Evolutionary conservation across 2,888 invertebrate genomes (phyloP).

Genomic region (Sceliomorpha sp.): DNA sequence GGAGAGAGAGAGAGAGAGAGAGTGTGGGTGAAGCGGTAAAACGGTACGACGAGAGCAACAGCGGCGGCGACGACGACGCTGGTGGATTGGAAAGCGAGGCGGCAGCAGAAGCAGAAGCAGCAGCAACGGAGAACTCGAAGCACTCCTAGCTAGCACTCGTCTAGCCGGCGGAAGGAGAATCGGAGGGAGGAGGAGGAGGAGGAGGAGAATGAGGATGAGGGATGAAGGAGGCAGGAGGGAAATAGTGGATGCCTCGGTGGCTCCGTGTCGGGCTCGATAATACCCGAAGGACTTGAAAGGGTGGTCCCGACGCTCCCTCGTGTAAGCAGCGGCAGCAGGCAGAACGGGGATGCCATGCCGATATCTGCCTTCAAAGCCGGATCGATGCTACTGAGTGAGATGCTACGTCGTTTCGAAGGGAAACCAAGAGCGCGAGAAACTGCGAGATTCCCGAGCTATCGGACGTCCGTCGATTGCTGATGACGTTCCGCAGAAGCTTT

Average conservation of each 20-base stretch:
- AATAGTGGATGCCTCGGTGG: slow-evolving; percentile 59
- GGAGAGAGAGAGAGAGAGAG: no score
- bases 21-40: slow-evolving; percentile 20
- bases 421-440: slow-evolving; percentile 10
- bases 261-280: slow-evolving; percentile 66
- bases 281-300: slow-evolving; percentile 65
- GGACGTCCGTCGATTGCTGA: slow-evolving; percentile 18
- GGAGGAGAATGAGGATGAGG: no score
- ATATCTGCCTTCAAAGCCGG: slow-evolving; percentile 64
- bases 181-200: slow-evolving; percentile 32
- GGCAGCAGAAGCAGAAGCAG: slow-evolving; percentile 22
- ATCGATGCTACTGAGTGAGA: slow-evolving; percentile 58
- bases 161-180: slow-evolving; percentile 37
- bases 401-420: slow-evolving; percentile 16
- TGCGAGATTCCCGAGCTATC: slow-evolving; percentile 8
- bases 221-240: slow-evolving; percentile 14
- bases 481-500: slow-evolving; percentile 11
- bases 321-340: slow-evolving; percentile 58
- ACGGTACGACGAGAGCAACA: neutral
- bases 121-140: slow-evolving; percentile 35
- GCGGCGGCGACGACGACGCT: slow-evolving; percentile 41
- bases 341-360: slow-evolving; percentile 54
- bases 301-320: slow-evolving; percentile 56
- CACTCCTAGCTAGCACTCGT: slow-evolving; percentile 25
- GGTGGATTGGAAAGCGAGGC: neutral